phyloP scores from a whole-genome alignment of 2,797 vertebrate genomes.

The Tympanoctomys barrerae region DNA sequence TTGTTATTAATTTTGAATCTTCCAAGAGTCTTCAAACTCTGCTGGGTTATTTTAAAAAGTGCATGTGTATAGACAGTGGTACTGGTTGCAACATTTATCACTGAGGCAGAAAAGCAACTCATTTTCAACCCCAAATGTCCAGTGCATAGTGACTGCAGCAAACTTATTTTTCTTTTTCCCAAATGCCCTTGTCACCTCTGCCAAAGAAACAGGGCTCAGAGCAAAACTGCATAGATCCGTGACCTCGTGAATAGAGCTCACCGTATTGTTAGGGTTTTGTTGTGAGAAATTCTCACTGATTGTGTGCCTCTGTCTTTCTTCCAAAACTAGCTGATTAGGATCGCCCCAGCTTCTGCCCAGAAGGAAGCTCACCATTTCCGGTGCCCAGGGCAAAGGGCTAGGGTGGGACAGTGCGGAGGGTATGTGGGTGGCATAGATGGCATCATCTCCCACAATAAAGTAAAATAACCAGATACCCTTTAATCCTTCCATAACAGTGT shows the following conservation, averaged over 20 bases:
- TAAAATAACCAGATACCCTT: conserved; percentile 65
- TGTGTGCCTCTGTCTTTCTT: neutral
- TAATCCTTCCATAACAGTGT: conserved; percentile 64
- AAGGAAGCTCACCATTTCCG: conserved; percentile 31
- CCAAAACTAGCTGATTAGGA: neutral
- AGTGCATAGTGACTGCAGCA: neutral
- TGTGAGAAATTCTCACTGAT: conserved; percentile 31
- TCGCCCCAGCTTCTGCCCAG: neutral
- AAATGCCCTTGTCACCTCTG: conserved; percentile 29
- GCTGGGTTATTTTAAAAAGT: conserved; percentile 9
- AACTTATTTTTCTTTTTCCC: conserved; percentile 51
- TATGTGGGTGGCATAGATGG: neutral
- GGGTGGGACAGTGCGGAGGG: neutral
- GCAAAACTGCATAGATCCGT: neutral
- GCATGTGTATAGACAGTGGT: neutral
- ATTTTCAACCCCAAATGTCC: neutral
- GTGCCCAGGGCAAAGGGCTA: conserved; percentile 19
- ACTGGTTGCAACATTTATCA: neutral
- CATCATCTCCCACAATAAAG: conserved; percentile 1
- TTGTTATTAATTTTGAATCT: conserved; percentile 2
- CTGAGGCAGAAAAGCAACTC: conserved; percentile 56
- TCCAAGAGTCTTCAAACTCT: neutral
- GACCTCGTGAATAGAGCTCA: neutral
- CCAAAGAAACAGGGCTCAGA: neutral
- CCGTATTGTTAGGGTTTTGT: neutral